phyloP scores from a whole-genome alignment of 1,140 invertebrate species.

The Lordiphosa collinella region DNA sequence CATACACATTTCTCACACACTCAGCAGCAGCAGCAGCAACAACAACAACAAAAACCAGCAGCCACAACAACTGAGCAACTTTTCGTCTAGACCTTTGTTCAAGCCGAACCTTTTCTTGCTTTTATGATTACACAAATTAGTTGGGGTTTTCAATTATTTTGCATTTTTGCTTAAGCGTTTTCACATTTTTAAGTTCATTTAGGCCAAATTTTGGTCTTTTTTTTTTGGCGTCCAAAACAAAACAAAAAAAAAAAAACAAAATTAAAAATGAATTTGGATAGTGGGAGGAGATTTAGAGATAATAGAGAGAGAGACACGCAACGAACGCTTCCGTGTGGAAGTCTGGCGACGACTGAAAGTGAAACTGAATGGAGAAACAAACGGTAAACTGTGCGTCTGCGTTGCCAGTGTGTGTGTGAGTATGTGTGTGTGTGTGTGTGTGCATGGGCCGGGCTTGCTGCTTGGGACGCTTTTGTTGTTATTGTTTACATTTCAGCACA shows the following conservation, averaged over 20 bases:
- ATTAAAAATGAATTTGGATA: conserved; percentile 7
- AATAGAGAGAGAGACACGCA: conserved; percentile 37
- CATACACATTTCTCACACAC: background rate
- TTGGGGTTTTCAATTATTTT: conserved; percentile 1
- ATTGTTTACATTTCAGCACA: conserved; percentile 54
- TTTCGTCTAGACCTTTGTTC: conserved; percentile 27
- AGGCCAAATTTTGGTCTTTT: background rate
- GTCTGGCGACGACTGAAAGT: conserved; percentile 71
- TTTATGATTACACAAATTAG: background rate
- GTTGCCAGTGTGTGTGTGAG: conserved; percentile 21
- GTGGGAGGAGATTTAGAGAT: conserved; percentile 3
- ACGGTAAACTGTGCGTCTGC: conserved; percentile 48
- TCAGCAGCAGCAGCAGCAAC: background rate
- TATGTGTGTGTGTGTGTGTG: conserved; percentile 5
- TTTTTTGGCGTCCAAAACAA: conserved; percentile 16
- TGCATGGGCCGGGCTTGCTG: conserved; percentile 18
- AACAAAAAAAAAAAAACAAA: conserved; percentile 17
- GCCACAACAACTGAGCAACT: conserved; percentile 29
- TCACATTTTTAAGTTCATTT: background rate
- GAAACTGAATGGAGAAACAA: conserved; percentile 54
- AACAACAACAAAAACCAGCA: conserved; percentile 39
- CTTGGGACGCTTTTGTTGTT: conserved; percentile 54
- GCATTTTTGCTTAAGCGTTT: background rate
- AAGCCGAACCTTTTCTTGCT: conserved; percentile 14
- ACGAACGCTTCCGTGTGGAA: conserved; percentile 74